phyloP scores from a whole-genome alignment of 92 coral and sea anemone genomes.

The Heteractis magnifica region DNA sequence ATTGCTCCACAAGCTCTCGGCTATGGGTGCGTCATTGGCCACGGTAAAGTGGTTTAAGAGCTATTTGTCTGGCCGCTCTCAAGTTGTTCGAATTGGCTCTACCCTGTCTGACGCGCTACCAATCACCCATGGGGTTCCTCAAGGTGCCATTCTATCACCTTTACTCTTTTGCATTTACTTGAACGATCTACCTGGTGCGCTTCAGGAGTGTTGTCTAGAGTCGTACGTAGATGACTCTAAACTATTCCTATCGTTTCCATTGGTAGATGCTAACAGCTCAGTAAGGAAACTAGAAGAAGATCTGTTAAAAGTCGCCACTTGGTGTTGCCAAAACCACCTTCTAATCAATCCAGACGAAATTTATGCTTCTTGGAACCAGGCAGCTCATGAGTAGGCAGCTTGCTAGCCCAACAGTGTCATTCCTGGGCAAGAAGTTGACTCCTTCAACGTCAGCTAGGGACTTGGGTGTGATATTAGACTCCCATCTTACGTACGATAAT shows the following conservation, averaged over 20 bases:
- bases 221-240: background rate
- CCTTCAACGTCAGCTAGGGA: background rate
- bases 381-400: background rate
- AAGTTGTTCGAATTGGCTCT: too few relatives aligned
- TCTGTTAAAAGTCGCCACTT: background rate
- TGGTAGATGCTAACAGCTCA: background rate
- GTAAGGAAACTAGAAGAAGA: background rate
- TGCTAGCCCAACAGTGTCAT: background rate
- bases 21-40: too few relatives aligned
- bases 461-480: background rate
- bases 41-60: too few relatives aligned
- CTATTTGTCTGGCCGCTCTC: too few relatives aligned
- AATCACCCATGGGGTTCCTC: too few relatives aligned
- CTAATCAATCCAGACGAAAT: background rate
- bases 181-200: too few relatives aligned
- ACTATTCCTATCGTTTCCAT: background rate
- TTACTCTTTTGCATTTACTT: too few relatives aligned
- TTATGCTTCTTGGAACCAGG: background rate
- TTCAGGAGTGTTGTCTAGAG: too few relatives aligned
- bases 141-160: too few relatives aligned
- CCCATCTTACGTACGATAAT: too few relatives aligned
- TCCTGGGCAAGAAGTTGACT: background rate
- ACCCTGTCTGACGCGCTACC: too few relatives aligned
- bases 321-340: background rate
- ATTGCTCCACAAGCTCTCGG: too few relatives aligned